Percentiles rank a stretch among this genome's conserved stretches.
phyloP scores from a whole-genome alignment of 1,140 invertebrate species.

The Drosophila burlai region DNA sequence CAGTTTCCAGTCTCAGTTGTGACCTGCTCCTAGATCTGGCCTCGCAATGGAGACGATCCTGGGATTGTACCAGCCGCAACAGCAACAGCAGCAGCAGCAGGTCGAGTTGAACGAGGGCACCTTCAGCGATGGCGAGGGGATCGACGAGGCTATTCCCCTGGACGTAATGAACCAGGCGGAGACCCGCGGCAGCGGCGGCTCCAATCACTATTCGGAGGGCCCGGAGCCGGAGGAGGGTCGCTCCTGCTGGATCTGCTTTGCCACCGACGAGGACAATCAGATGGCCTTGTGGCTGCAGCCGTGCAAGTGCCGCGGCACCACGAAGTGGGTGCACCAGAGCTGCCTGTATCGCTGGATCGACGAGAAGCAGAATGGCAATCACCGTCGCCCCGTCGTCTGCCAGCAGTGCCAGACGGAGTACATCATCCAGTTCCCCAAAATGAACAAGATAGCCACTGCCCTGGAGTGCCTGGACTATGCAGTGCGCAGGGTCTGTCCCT shows the following conservation, averaged over 20 bases:
- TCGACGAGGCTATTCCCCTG: background rate
- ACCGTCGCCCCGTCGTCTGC: constrained; percentile 93
- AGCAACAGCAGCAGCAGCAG: background rate
- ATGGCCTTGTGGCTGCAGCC: constrained; percentile 97
- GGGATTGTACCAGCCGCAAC: background rate
- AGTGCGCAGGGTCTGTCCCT: constrained; percentile 95
- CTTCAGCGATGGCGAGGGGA: no score
- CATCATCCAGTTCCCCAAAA: constrained; percentile 96
- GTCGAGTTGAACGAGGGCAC: background rate
- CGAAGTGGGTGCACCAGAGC: constrained; percentile 97
- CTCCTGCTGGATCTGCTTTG: constrained; percentile 98
- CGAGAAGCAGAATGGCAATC: constrained; percentile 97
- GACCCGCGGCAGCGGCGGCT: background rate
- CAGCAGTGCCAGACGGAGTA: constrained; percentile 98
- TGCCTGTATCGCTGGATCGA: constrained; percentile 98
- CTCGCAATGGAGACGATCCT: background rate
- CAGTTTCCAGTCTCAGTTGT: no score
- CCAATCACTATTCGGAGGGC: background rate
- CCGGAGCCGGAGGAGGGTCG: constrained; percentile 21
- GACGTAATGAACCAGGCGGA: background rate
- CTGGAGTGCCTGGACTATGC: constrained; percentile 94
- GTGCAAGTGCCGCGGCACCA: constrained; percentile 96
- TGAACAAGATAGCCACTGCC: constrained; percentile 92
- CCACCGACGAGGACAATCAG: constrained; percentile 96
- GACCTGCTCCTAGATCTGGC: background rate